phyloP scores from a whole-genome alignment of 2,113 vertebrate species.

The Coracopsis vasa region DNA sequence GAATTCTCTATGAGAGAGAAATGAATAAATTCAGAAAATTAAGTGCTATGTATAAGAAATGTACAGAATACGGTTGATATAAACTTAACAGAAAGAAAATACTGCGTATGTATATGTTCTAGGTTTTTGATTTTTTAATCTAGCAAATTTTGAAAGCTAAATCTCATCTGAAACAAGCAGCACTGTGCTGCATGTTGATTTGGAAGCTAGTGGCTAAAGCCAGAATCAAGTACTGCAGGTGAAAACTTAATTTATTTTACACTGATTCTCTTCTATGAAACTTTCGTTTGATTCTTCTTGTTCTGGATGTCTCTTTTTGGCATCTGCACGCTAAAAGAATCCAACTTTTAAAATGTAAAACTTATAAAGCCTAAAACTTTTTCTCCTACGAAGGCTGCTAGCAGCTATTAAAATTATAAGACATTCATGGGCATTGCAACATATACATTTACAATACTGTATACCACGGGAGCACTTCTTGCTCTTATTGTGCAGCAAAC shows the following conservation, averaged over 20 bases:
- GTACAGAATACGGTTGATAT: neutral
- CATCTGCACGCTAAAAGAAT: neutral
- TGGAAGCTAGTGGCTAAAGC: neutral
- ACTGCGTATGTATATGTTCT: neutral
- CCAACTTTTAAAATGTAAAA: neutral
- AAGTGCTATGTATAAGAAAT: neutral
- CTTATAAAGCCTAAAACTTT: neutral
- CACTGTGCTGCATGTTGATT: neutral
- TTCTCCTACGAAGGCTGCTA: neutral
- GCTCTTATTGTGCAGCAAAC: neutral
- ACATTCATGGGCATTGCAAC: neutral
- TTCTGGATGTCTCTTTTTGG: neutral
- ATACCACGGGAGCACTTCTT: neutral
- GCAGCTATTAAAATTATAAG: neutral
- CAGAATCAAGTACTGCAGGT: neutral
- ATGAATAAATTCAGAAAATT: neutral
- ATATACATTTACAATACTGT: neutral
- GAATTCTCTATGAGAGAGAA: neutral
- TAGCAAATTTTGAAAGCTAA: neutral
- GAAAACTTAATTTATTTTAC: neutral
- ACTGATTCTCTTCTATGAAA: neutral
- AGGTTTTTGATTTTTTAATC: neutral
- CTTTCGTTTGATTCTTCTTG: neutral
- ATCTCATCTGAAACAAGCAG: neutral
- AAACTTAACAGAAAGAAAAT: neutral